Conservation (phyloP, 2,888 invertebrate genomes). For the Pachliopta kotzebuea region DNA sequence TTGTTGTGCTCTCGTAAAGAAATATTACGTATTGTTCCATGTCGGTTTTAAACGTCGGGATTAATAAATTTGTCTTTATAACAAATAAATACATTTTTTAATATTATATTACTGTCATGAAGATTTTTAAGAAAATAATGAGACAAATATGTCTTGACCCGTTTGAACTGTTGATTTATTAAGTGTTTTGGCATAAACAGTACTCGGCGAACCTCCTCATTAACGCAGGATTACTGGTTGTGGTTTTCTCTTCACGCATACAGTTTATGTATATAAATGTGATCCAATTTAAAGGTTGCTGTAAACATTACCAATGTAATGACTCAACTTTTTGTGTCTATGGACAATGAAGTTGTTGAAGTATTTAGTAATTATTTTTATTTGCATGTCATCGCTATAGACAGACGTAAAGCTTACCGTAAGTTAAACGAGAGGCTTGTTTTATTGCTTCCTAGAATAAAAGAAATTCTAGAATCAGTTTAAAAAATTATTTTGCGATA, state of each 20-base stretch:
- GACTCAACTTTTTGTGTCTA: background rate
- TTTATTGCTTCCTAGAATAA: background rate
- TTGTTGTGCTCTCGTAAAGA: constrained; percentile 24
- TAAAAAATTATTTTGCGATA: no score
- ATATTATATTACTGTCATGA: no score
- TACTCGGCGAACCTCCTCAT: no score
- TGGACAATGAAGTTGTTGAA: background rate
- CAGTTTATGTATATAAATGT: no score
- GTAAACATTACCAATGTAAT: background rate
- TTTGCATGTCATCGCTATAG: background rate
- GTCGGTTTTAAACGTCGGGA: constrained; percentile 1
- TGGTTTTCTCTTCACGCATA: no score
- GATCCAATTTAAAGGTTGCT: no score
- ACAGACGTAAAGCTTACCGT: background rate
- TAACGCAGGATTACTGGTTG: no score
- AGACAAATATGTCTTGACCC: no score
- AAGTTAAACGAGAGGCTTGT: background rate
- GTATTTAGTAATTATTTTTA: background rate
- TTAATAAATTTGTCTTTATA: background rate
- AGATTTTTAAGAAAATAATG: no score
- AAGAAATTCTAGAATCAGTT: background rate
- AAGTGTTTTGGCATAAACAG: no score
- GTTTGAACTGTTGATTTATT: no score
- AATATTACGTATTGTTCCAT: constrained; percentile 25
- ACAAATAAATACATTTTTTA: no score